Percentiles rank a stretch among this genome's conserved stretches.
Conservation (phyloP, 2,888 invertebrate genomes). For the Philereme vetulata region DNA sequence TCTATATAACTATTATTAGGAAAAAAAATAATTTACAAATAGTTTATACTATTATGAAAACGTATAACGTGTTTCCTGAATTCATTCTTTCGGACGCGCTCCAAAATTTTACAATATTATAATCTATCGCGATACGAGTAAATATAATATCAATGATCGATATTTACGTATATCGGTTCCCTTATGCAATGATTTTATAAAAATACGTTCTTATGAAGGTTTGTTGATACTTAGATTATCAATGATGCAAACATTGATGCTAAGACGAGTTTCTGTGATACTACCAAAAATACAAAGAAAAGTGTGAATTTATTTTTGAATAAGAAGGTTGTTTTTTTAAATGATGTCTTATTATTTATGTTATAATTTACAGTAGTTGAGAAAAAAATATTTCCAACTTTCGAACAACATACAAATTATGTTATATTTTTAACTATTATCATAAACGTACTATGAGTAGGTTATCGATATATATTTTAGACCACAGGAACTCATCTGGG, state of each 20-base stretch:
- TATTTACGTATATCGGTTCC: constrained; percentile 81
- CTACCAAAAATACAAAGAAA: not conserved
- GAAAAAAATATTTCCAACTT: too few relatives aligned
- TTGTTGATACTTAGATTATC: constrained; percentile 45
- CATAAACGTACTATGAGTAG: not conserved
- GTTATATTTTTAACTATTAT: too few relatives aligned
- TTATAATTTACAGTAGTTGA: too few relatives aligned
- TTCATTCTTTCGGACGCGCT: constrained; percentile 57
- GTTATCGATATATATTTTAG: not conserved
- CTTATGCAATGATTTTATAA: constrained; percentile 82
- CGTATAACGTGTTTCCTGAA: constrained; percentile 80
- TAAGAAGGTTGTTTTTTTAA: too few relatives aligned
- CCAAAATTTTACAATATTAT: constrained; percentile 65
- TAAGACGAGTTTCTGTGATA: constrained; percentile 30
- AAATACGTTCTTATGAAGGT: constrained; percentile 74
- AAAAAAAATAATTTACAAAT: constrained; percentile 79
- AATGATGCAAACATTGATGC: constrained; percentile 22
- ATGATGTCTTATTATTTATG: too few relatives aligned
- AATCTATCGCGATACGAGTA: constrained; percentile 77
- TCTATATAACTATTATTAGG: constrained; percentile 66
- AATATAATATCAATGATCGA: constrained; percentile 71
- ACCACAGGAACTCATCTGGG: constrained; percentile 38
- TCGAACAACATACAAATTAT: too few relatives aligned
- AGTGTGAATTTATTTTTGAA: too few relatives aligned
- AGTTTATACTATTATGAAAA: constrained; percentile 78